Evolutionary conservation across 2,797 vertebrate species (phyloP), one percentile per base, ranked within the genome.

Genomic region (Arremon brunneinucha): DNA sequence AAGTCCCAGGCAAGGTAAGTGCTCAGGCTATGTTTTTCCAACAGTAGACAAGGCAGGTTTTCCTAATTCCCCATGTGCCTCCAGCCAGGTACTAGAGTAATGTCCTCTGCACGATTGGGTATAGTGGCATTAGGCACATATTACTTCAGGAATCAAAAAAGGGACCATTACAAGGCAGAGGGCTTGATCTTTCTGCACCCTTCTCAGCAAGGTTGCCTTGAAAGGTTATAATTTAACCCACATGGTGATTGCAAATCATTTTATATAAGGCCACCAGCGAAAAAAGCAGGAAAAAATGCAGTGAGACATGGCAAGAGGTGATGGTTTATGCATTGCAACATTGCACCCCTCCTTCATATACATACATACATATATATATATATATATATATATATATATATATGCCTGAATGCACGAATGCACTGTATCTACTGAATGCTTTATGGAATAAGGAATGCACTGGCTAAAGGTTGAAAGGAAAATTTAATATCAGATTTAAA

Each of bases 401-500:
- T 57, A 53, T 35, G 35, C 35, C 35, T 35, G 35, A 35, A 35
- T 88, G 55, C 26, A 65, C n/a, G n/a, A 75, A 83, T n/a, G 41
- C 65, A 49, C 22, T 47, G 53, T 22, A 52, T 39, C 69, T 85
- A 24, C 79, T 37, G 77, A 88, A 86, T 52, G 35, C 62, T 86
- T 88, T 90, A 76, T 55, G 62, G 62, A 21, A 20, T 64, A 84
- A 91, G 35, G 46, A 72, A 75, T 11, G 32, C 53, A 78, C 34
- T 2, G 12, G 71, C 56, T 85, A 89, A 90, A 94, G 65, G 79
- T 62, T 75, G 75, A 75, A 77, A 57, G 35, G 57, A 91, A 87
- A 77, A 87, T 80, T 92, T 80, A 87, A 64, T 77, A 74, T 92
- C 55, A 77, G 32, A 44, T 96, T 92, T 93, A 74, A 91, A 75